Percentiles rank a stretch among this genome's conserved stretches.
These are phyloP conservation scores for Drosophila putrida DNA, from an alignment of 2,888 invertebrate genomes.

Conservation along the genomic window DNA sequence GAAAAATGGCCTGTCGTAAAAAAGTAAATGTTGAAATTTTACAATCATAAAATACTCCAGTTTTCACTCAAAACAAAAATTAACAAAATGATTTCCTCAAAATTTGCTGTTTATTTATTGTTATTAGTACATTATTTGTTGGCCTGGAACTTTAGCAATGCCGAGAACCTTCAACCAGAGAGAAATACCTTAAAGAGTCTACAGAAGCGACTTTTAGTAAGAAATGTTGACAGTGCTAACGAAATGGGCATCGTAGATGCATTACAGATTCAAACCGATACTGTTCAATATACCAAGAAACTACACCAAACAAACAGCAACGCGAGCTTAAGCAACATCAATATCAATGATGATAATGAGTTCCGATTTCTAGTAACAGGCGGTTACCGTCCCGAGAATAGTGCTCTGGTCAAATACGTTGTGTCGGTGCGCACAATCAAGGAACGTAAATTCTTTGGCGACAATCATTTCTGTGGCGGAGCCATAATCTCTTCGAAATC, in stretches of 20 bases:
- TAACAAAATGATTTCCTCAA: conserved; percentile 46
- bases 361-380: conserved; percentile 65
- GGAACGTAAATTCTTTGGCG: conserved; percentile 54
- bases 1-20: too few relatives aligned
- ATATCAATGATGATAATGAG: conserved; percentile 11
- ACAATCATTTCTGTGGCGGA: conserved; percentile 70
- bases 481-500: conserved; percentile 41
- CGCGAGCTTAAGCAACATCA: neutral
- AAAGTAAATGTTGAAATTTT: neutral
- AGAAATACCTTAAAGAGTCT: neutral
- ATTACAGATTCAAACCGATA: conserved; percentile 2
- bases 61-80: conserved; percentile 19
- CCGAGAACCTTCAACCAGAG: too few relatives aligned
- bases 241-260: neutral
- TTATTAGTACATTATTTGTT: conserved; percentile 7
- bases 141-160: conserved; percentile 5
- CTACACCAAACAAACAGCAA: neutral
- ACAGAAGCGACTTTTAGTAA: neutral
- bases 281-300: neutral
- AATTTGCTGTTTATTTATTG: conserved; percentile 50
- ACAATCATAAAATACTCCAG: neutral
- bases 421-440: conserved; percentile 44
- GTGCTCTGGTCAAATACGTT: conserved; percentile 44
- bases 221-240: neutral
- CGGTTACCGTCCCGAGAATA: conserved; percentile 59